These are phyloP conservation scores for Orchestia grillus DNA, from an alignment of 1,140 invertebrate genomes.

Conservation along the genomic window DNA sequence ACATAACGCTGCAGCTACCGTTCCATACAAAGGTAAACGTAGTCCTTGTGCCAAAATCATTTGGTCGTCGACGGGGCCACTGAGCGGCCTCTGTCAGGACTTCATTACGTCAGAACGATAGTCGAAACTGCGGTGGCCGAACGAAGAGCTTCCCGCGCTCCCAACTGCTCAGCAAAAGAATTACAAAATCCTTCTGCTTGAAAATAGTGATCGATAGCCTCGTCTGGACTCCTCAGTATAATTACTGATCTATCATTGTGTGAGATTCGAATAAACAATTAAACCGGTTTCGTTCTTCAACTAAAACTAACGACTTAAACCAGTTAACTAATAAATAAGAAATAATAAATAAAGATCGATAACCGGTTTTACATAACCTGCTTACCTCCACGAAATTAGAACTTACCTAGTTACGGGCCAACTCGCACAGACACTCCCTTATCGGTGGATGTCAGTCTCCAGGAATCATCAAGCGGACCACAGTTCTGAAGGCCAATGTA, in stretches of 20 bases:
- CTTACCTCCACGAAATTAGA: not conserved
- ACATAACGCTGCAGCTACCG: no score
- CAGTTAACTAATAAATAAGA: no score
- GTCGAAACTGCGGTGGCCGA: not conserved
- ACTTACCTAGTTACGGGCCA: not conserved
- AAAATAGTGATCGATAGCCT: not conserved
- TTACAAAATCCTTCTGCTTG: not conserved
- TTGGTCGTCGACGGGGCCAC: no score
- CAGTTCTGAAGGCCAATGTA: not conserved
- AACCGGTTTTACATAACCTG: not conserved
- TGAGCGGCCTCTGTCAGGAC: no score
- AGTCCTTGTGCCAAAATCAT: no score
- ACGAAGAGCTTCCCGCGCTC: not conserved
- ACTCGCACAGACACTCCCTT: not conserved
- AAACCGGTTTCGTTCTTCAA: no score
- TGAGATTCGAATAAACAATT: not conserved
- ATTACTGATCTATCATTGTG: not conserved
- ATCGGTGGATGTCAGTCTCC: not conserved
- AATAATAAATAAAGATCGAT: no score
- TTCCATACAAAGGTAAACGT: no score
- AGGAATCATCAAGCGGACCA: not conserved
- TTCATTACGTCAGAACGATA: no score
- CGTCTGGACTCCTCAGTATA: not conserved
- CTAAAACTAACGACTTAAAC: not conserved
- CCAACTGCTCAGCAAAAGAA: not conserved